A percentile compares a stretch with the other conserved stretches of the same genome.
These are phyloP conservation scores for Kradibia gibbosae DNA, from an alignment of 1,140 invertebrate species.

Conservation along the genomic window DNA sequence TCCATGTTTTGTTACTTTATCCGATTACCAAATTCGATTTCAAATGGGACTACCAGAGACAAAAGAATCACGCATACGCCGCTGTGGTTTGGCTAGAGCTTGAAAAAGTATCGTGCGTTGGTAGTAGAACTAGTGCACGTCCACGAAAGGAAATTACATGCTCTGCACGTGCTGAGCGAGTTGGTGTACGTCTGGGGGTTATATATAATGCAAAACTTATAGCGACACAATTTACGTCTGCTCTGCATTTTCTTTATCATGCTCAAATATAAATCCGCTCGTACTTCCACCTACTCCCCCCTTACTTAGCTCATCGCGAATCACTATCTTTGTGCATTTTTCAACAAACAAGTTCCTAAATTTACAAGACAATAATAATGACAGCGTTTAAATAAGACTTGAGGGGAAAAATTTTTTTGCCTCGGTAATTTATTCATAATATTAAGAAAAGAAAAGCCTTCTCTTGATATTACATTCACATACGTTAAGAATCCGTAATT, in stretches of 20 bases:
- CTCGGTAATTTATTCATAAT: too few species aligned
- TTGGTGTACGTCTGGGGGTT: constrained; percentile 23
- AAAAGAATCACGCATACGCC: constrained; percentile 1
- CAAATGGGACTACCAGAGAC: constrained; percentile 4
- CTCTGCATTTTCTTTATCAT: constrained; percentile 15
- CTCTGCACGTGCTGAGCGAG: constrained; percentile 34
- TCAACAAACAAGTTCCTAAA: constrained; percentile 31
- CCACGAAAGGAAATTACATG: constrained; percentile 20
- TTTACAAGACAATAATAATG: constrained; percentile 1
- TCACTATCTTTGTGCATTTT: too few species aligned
- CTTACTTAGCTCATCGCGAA: too few species aligned
- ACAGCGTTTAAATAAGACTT: background rate
- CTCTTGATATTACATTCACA: too few species aligned
- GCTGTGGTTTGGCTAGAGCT: background rate
- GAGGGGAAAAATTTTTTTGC: background rate
- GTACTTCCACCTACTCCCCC: background rate
- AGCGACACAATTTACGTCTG: constrained; percentile 2
- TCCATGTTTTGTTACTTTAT: constrained; percentile 57
- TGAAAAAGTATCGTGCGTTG: constrained; percentile 20
- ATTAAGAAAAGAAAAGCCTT: too few species aligned
- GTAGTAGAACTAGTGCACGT: constrained; percentile 20
- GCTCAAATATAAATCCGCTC: background rate
- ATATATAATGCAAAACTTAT: constrained; percentile 47
- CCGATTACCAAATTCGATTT: constrained; percentile 53
- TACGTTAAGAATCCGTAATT: too few species aligned